Evolutionary conservation across 2,113 vertebrate species (phyloP), one percentile per base, ranked within the genome.

Genomic region (Apteryx owenii): DNA sequence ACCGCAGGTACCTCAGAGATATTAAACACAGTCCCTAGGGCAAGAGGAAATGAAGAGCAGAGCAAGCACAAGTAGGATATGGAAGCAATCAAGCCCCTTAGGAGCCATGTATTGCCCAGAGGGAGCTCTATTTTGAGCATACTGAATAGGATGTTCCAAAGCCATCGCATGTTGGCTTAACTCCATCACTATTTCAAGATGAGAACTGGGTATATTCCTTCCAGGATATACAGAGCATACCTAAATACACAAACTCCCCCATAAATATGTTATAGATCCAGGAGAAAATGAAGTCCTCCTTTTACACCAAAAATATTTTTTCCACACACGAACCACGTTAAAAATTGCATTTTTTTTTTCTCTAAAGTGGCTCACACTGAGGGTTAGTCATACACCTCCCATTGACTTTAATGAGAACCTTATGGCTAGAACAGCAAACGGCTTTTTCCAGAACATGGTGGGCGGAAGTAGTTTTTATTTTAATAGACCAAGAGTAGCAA

Each of bases 391-490:
- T 71, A 38, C 29, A 85, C 90, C 88, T 95, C 91, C 89, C 90
- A 92, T 94, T 92, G 95, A 94, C 69, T 96, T 86, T 97, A 97
- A 97, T 93, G 78, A 96, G 81, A 90, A 61, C 90, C 90, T 89
- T 93, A 85, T 82, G 88, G 95, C 72, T 88, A 56, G 89, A 94
- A 76, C 71, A 85, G 92, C 50, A 90, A 78, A 94, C 80, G 73
- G 90, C 75, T 91, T 88, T 94, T 95, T 92, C 93, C 78, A 97
- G 96, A 95, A 97, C 84, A 91, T 80, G 64, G 93, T 97, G 97
- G 94, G 91, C 90, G 93, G 93, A 93, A 94, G 68, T 51, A 85
- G 88, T 84, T 96, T 94, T 89, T 97, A 92, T 94, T 96, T 95
- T 85, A 95, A 96, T 75, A 85, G 81, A 69, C 71, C 69, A 65